Evolutionary conservation across 1,140 invertebrate genomes (phyloP), one percentile per base, ranked within the genome.

Genomic region (Drosophila athabasca): DNA sequence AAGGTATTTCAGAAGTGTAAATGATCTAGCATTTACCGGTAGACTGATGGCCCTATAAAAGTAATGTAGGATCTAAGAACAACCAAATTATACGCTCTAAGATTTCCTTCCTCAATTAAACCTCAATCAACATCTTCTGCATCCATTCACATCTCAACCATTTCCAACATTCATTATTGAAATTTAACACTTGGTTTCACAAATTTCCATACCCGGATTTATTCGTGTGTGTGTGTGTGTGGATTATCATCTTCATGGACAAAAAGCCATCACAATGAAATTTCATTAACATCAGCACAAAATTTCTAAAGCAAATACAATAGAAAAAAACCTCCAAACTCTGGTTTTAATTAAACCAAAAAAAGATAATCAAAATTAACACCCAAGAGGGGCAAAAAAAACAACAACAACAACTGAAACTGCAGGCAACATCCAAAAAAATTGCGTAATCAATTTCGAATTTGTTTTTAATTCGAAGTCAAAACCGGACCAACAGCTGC

Each of bases 171-270:
- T 54, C 39, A 50, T 59, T 66, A 81, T 76, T 77, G 48, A 51
- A 65, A 71, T 80, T 76, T 81, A 59, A 70, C 78, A 81, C 73
- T 72, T 77, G 41, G 79, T 50, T 77, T 68, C 62, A 82, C 73
- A 81, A 65, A 69, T 81, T 82, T 72, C 59, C 79, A 81, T 78
- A 83, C 41, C 52, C 49, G 57, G 78, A 55, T 71, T 62, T 31
- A 2, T 31, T 8, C 3, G 31, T 29, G 26, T 29, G 26, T 31
- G 29, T 31, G 29, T 29, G 29, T 29, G 1, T 29, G 7, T 31
- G 31, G 31, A 31, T 31, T 70, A 68, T 81, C 72, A 81, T 70
- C 53, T 39, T 29, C 55, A 15, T 48, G 44, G 39, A 77, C 66
- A 81, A 77, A 72, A 72, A 58, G 69, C 60, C 29, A 22, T 13